These are phyloP conservation scores for Basileuterus tristriatus DNA, from an alignment of 2,797 vertebrate genomes.

Conservation along the genomic window DNA sequence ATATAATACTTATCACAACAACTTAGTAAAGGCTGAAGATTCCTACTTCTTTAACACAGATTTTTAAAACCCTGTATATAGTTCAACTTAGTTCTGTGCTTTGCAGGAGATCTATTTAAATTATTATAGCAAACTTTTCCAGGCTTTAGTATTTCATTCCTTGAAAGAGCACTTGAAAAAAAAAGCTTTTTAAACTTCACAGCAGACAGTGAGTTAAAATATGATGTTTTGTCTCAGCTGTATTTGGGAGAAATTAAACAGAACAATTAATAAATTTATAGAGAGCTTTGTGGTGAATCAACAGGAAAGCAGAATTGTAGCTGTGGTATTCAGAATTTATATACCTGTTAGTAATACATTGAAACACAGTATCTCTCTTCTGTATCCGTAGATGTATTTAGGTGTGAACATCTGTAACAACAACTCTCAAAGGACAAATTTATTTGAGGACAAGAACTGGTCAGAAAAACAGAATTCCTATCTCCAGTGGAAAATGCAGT, in stretches of 20 bases:
- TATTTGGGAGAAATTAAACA: background rate
- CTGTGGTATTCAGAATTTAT: background rate
- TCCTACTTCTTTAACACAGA: background rate
- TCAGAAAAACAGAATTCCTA: background rate
- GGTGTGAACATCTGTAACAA: background rate
- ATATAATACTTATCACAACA: background rate
- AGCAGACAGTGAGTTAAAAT: background rate
- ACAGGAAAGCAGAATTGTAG: background rate
- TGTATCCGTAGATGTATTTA: background rate
- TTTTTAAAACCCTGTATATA: background rate
- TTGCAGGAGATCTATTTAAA: background rate
- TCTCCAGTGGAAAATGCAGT: background rate
- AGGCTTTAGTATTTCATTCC: background rate
- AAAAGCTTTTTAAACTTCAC: background rate
- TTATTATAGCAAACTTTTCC: background rate
- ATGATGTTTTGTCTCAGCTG: background rate
- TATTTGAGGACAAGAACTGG: background rate
- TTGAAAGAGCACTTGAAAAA: background rate
- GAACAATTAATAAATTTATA: background rate
- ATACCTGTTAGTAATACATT: background rate
- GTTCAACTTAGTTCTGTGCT: background rate
- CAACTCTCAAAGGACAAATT: background rate
- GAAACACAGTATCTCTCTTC: background rate
- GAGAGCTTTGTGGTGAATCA: background rate
- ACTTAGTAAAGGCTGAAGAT: background rate